A percentile compares a stretch with the other conserved stretches of the same genome.
These are phyloP conservation scores for Goniozus legneri DNA, from an alignment of 1,140 invertebrate genomes.

Conservation along the genomic window DNA sequence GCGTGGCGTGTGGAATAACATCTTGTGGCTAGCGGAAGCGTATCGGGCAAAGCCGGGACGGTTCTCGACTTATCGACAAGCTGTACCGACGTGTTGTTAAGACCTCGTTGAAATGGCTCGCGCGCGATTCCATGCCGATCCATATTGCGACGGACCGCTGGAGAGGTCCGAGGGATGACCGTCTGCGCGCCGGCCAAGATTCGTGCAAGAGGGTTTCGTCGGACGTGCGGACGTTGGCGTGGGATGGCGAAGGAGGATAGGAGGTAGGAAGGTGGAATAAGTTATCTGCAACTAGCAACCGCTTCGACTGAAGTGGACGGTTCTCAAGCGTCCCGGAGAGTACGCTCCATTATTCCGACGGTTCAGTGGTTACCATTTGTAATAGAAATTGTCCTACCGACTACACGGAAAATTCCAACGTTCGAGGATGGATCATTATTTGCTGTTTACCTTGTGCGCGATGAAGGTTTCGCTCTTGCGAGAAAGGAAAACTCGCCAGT, in stretches of 20 bases:
- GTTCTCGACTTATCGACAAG: conserved; percentile 52
- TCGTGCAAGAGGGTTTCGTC: conserved; percentile 27
- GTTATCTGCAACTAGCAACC: conserved; percentile 52
- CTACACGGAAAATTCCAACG: too few species aligned
- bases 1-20: too few species aligned
- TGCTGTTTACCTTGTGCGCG: too few species aligned
- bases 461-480: too few species aligned
- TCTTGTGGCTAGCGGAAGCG: conserved; percentile 26
- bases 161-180: conserved; percentile 35
- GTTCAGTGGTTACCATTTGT: too few species aligned
- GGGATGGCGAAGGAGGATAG: conserved; percentile 11
- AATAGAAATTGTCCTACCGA: too few species aligned
- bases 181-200: conserved; percentile 28
- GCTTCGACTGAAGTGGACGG: conserved; percentile 42
- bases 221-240: conserved; percentile 19
- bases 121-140: conserved; percentile 34
- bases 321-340: conserved; percentile 49
- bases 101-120: conserved; percentile 32
- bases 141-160: conserved; percentile 36
- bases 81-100: conserved; percentile 40
- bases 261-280: conserved; percentile 45
- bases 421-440: too few species aligned
- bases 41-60: conserved; percentile 33
- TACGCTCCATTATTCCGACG: too few species aligned
- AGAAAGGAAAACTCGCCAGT: too few species aligned